A percentile compares a stretch with the other conserved stretches of the same genome.
Evolutionary conservation across 2,888 invertebrate genomes (phyloP).

Genomic region (Chelonus formosanus): DNA sequence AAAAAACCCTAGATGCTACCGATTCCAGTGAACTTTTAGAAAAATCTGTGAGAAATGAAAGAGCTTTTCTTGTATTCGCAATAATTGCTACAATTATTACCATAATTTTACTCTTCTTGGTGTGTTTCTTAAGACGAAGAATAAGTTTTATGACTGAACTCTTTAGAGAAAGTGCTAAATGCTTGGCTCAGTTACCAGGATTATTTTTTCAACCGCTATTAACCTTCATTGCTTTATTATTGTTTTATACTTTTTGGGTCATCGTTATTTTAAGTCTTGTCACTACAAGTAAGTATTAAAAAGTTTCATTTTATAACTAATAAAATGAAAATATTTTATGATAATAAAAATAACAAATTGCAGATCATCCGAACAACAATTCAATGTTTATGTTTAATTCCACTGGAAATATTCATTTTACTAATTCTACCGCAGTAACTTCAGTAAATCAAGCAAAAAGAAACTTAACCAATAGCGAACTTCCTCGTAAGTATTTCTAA

Average conservation of each 20-base stretch:
- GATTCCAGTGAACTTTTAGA: constrained; percentile 69
- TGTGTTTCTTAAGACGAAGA: constrained; percentile 81
- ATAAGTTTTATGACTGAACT: constrained; percentile 84
- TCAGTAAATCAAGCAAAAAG: too few species aligned
- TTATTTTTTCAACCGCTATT: constrained; percentile 85
- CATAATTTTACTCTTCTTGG: constrained; percentile 79
- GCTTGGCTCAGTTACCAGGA: constrained; percentile 84
- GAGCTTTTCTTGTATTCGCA: constrained; percentile 84
- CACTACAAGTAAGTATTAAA: constrained; percentile 78
- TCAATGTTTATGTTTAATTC: constrained; percentile 46
- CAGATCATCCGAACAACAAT: constrained; percentile 63
- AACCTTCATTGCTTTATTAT: constrained; percentile 80
- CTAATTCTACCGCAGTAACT: constrained; percentile 39
- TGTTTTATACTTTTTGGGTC: constrained; percentile 89
- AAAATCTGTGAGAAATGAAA: constrained; percentile 86
- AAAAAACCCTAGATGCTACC: constrained; percentile 71
- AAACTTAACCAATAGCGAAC: constrained; percentile 48
- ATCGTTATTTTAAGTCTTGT: constrained; percentile 84
- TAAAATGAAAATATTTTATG: background rate
- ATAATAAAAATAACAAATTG: too few species aligned
- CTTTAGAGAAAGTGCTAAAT: constrained; percentile 90
- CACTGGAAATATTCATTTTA: constrained; percentile 40
- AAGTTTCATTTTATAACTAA: constrained; percentile 7
- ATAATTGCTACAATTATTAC: constrained; percentile 89
- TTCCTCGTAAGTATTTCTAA: constrained; percentile 53